Evolutionary conservation across 2,113 vertebrate species (phyloP), one percentile per base, ranked within the genome.

Genomic region (Cyprinodon variegatus): DNA sequence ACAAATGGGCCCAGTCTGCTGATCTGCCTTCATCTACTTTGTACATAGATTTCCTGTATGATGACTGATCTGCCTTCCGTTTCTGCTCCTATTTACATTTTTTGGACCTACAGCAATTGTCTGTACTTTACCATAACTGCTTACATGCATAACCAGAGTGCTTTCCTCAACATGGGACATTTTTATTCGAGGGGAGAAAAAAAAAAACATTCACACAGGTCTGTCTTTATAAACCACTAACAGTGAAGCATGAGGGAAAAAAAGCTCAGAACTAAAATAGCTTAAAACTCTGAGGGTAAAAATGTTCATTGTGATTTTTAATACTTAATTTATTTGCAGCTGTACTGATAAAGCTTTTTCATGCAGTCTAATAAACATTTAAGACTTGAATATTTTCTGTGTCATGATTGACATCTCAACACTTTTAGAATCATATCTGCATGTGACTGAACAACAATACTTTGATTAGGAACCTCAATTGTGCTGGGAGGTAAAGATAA

Each of bases 261-360:
- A 11, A 48, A 63, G 36, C 65, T 77, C 53, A 68, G 50, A 74
- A 74, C 61, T 63, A 65, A 50, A 63, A 62, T 62, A 40, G 59
- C 76, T 77, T 75, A 36, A 75, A 81, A 67, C 70, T 59, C 37
- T 72, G 62, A 66, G 64, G 70, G 39, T 66, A 40, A 17, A 20
- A 65, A 71, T 74, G 63, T 66, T 76, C 65, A 76, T 82, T 83
- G 74, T 85, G 72, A 78, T 78, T 79, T 86, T 65, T 84, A 59
- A 90, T 79, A 76, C 65, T 87, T 92, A 90, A 92, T 89, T 92
- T 91, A 92, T 92, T 92, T 89, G 80, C 83, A 78, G 74, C 85
- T 86, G 48, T 69, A 86, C 86, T 89, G 88, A 83, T 64, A 77
- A 63, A 45, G 78, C 38, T 61, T 87, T 85, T 87, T 74, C 81